Conservation (phyloP, 2,797 vertebrate genomes). For the Hippocampus kuda region DNA sequence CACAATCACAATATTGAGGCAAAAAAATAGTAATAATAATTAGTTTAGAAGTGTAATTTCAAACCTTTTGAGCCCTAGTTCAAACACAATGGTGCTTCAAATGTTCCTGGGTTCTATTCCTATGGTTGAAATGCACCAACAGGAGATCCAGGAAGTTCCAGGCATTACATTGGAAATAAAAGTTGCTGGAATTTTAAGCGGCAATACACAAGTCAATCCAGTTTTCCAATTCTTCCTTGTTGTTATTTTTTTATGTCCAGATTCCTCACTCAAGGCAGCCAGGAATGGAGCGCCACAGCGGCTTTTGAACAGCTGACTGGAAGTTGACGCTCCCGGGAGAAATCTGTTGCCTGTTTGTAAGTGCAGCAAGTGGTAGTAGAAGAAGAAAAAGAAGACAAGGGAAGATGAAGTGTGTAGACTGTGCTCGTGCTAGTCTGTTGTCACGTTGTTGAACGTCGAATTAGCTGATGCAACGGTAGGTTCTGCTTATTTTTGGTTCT, state of each 20-base stretch:
- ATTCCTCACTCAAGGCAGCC: slow-evolving; percentile 80
- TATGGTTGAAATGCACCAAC: too few relatives aligned
- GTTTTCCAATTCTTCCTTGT: slow-evolving; percentile 20
- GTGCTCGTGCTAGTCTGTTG: slow-evolving; percentile 59
- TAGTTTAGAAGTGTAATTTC: too few relatives aligned
- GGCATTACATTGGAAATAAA: background rate
- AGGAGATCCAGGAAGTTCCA: too few relatives aligned
- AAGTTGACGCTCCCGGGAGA: background rate
- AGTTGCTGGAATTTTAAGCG: background rate
- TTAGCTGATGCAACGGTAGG: slow-evolving; percentile 57
- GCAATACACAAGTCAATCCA: background rate
- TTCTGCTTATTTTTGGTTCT: slow-evolving; percentile 51
- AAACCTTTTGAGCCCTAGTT: too few relatives aligned
- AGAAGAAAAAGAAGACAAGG: slow-evolving; percentile 21
- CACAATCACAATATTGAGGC: too few relatives aligned
- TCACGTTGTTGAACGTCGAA: slow-evolving; percentile 55
- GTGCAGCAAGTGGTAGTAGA: slow-evolving; percentile 34
- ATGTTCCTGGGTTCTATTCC: too few relatives aligned
- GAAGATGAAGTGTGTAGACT: slow-evolving; percentile 49
- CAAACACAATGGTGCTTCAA: too few relatives aligned
- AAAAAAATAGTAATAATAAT: too few relatives aligned
- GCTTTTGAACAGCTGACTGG: slow-evolving; percentile 58
- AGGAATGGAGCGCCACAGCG: slow-evolving; percentile 76
- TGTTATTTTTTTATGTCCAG: slow-evolving; percentile 67
- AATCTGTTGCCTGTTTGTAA: slow-evolving; percentile 30